Base-by-base conservation (phyloP, 2,113 vertebrate genomes). In the Triplophysa tibetana region DNA sequence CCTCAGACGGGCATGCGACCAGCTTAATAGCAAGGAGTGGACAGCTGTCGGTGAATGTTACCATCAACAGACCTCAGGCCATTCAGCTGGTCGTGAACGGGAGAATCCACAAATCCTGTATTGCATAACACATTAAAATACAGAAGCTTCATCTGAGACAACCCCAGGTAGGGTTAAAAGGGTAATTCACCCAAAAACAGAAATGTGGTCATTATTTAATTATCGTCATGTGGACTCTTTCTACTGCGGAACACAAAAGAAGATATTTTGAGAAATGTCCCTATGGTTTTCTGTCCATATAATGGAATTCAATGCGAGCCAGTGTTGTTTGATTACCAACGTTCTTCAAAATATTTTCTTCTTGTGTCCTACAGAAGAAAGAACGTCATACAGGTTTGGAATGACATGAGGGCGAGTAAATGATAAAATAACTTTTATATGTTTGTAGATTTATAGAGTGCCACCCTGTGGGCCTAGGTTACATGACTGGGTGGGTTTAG, bases 21-120 rank as follows among this genome's bases (percentile, higher is more conserved):
- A 61, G 69, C 77, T 82, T 75, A 67, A 76, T 65, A 67, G 82
- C 61, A 41, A 64, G 48, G 82, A 75, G 82, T 73, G 82, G 76
- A 70, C 79, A 83, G 82, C 81, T 81, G 78, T 82, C 82, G n/a
- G 77, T 23, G 19, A 70, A 48, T 54, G 78, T 84, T 80, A 87
- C 24, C 65, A 12, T 83, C 81, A 82, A 77, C 78, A 62, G 58
- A 54, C 62, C 69, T 12, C 54, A 4, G 79, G 77, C 77, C 77
- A 81, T 82, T 82, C 79, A 78, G 83, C 83, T 83, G 72, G 68
- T 77, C 70, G 56, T 70, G 45, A 69, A 70, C 8, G 12, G 38
- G 52, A 69, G 50, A 76, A 78, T 63, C 29, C 56, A 63, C 64
- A 70, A 5, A 66, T 43, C 24, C 38, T 2, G 45, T 65, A 54